phyloP scores from a whole-genome alignment of 2,888 invertebrate genomes.

The Resseliella maxima region DNA sequence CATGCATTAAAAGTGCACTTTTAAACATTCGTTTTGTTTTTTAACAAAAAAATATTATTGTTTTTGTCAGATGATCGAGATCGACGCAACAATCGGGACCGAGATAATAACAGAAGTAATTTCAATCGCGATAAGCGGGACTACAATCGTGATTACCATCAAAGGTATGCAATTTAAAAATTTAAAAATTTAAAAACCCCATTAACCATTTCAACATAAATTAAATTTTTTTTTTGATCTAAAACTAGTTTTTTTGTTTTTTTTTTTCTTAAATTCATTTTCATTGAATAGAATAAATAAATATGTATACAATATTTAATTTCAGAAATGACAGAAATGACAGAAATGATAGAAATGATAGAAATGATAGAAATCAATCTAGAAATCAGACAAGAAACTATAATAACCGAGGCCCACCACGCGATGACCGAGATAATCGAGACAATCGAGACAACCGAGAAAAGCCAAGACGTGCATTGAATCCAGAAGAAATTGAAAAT shows the following conservation, averaged over 20 bases:
- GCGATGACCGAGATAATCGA: slow-evolving; percentile 60
- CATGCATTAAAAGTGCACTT: too few relatives aligned
- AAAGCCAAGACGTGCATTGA: slow-evolving; percentile 31
- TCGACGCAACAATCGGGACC: slow-evolving; percentile 54
- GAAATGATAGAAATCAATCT: slow-evolving; percentile 57
- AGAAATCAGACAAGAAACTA: slow-evolving; percentile 54
- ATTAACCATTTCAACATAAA: background rate
- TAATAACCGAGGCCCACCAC: slow-evolving; percentile 33
- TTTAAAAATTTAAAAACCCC: too few relatives aligned
- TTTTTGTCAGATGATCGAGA: slow-evolving; percentile 49
- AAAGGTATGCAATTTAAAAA: too few relatives aligned
- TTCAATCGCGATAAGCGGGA: slow-evolving; percentile 60
- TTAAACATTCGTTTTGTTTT: background rate
- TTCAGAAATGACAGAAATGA: slow-evolving; percentile 56
- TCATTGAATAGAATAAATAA: too few relatives aligned
- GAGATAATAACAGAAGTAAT: slow-evolving; percentile 60
- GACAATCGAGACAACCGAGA: slow-evolving; percentile 59
- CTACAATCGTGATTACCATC: slow-evolving; percentile 54
- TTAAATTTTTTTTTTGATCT: background rate
- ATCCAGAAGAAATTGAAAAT: slow-evolving; percentile 61
- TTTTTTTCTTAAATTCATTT: background rate
- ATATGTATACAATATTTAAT: too few relatives aligned
- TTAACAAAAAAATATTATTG: background rate
- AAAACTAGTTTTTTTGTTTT: background rate
- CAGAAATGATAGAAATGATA: slow-evolving; percentile 57